Evolutionary conservation across 2,888 invertebrate species (phyloP).

Genomic region (Fissipunctia ypsillon): DNA sequence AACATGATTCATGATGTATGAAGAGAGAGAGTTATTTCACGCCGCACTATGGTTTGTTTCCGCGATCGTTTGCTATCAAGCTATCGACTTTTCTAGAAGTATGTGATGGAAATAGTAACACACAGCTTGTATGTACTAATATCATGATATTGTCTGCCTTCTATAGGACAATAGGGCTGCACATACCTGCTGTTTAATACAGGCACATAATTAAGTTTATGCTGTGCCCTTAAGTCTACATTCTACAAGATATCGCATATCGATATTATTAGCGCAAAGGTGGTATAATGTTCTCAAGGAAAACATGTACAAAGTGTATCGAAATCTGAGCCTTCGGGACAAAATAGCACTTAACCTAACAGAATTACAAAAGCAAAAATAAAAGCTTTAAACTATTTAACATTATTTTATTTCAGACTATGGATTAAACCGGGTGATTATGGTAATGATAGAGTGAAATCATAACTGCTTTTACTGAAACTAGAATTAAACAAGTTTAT

Average conservation of each 20-base stretch:
- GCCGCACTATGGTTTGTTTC: neutral
- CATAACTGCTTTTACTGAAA: neutral
- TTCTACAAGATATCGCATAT: slow-evolving; percentile 62
- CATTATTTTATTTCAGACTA: neutral
- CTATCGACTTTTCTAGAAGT: slow-evolving; percentile 9
- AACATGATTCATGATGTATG: slow-evolving; percentile 4
- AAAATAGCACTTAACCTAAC: slow-evolving; percentile 10
- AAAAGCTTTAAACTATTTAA: neutral
- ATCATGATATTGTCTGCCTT: slow-evolving; percentile 46
- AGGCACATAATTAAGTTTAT: slow-evolving; percentile 34
- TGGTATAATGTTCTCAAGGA: slow-evolving; percentile 59
- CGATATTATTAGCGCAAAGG: slow-evolving; percentile 58
- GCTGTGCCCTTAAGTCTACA: slow-evolving; percentile 56
- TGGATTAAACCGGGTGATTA: neutral
- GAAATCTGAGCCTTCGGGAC: slow-evolving; percentile 52
- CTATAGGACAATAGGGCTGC: slow-evolving; percentile 56
- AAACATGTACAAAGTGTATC: slow-evolving; percentile 50
- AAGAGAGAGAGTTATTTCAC: slow-evolving; percentile 33
- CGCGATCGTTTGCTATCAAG: slow-evolving; percentile 13
- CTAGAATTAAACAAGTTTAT: neutral
- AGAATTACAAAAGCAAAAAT: neutral
- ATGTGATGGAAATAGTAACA: slow-evolving; percentile 7
- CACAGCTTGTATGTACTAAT: neutral
- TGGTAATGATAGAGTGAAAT: neutral
- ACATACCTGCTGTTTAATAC: slow-evolving; percentile 29